These are phyloP conservation scores for Apostichopus parvimensis DNA, from an alignment of 35 echinoderm and acorn worm species.

Conservation along the genomic window DNA sequence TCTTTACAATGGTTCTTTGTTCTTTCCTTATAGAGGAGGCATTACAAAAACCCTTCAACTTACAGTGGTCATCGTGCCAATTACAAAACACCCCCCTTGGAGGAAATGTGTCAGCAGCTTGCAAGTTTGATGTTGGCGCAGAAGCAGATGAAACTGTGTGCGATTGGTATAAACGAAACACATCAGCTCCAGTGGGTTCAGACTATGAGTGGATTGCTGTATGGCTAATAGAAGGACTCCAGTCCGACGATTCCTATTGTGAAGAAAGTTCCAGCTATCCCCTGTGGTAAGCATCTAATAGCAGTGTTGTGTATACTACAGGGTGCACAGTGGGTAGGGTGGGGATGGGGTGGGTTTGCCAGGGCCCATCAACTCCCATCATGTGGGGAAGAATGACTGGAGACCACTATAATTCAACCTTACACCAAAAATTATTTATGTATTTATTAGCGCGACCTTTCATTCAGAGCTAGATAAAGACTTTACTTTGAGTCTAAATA, in stretches of 20 bases:
- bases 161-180: conserved; percentile 1
- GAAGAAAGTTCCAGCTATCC: background rate
- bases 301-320: no score
- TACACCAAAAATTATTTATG: no score
- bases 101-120: conserved; percentile 17
- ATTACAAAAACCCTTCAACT: background rate
- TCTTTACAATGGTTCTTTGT: no score
- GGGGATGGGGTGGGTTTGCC: no score
- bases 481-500: no score
- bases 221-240: background rate
- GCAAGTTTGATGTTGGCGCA: conserved; percentile 2
- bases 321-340: no score
- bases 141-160: background rate
- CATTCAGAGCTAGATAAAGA: no score
- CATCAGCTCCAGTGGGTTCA: background rate
- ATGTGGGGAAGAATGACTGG: no score
- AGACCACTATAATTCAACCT: no score
- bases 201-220: conserved; percentile 5
- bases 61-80: background rate
- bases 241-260: background rate
- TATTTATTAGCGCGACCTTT: no score
- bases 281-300: background rate
- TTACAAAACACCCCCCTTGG: background rate
- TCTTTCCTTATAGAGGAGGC: background rate
- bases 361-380: no score